Evolutionary conservation across 2,888 invertebrate genomes (phyloP).

Genomic region (Drosophila phalerata): DNA sequence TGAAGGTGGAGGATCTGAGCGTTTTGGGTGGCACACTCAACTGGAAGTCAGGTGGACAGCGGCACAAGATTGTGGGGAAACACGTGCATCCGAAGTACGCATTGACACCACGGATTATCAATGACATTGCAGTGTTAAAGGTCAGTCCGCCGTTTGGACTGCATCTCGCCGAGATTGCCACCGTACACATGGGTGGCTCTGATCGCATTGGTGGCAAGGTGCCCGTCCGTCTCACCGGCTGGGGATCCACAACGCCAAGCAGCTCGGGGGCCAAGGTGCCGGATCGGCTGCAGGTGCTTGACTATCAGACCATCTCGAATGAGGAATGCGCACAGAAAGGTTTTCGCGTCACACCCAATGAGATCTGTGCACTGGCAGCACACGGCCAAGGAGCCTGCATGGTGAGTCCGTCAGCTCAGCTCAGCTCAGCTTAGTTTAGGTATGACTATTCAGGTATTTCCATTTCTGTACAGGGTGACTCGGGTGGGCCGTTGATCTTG

Average conservation of each 20-base stretch:
- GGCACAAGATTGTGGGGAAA: conserved; percentile 71
- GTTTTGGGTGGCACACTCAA: conserved; percentile 75
- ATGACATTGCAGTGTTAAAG: conserved; percentile 83
- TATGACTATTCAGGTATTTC: not conserved
- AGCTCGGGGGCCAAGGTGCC: conserved; percentile 72
- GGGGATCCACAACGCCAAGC: conserved; percentile 80
- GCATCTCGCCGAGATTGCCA: conserved; percentile 57
- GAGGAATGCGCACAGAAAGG: conserved; percentile 79
- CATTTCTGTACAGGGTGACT: conserved; percentile 82
- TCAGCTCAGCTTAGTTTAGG: not conserved
- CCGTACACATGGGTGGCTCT: conserved; percentile 64
- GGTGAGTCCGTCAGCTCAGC: conserved; percentile 63
- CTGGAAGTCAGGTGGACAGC: conserved; percentile 73
- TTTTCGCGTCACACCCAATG: conserved; percentile 80
- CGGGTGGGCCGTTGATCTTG: conserved; percentile 84
- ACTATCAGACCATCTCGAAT: conserved; percentile 83
- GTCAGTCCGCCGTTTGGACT: conserved; percentile 77
- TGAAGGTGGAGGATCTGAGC: conserved; percentile 66
- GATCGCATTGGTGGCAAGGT: conserved; percentile 71
- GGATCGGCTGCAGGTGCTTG: conserved; percentile 79
- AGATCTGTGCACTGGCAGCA: conserved; percentile 82
- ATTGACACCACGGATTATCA: conserved; percentile 62
- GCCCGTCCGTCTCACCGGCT: conserved; percentile 82
- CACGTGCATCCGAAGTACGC: conserved; percentile 79
- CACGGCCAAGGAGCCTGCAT: conserved; percentile 83